These are phyloP conservation scores for Netelia fuscicornis DNA, from an alignment of 2,888 invertebrate species.

Conservation along the genomic window DNA sequence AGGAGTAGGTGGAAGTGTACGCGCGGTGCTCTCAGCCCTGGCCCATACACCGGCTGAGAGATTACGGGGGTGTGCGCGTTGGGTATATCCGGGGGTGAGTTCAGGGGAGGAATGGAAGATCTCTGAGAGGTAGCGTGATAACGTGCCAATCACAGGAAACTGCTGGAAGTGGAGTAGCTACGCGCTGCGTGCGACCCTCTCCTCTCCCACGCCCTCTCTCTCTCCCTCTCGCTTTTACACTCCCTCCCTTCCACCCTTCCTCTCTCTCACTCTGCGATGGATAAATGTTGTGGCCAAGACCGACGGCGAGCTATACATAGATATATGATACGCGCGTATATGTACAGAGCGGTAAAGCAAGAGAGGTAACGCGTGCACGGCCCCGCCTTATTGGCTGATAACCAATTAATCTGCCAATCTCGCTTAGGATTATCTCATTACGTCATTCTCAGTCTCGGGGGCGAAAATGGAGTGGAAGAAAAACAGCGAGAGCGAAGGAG, in stretches of 20 bases:
- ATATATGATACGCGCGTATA: slow-evolving; percentile 16
- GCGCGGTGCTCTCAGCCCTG: slow-evolving; percentile 33
- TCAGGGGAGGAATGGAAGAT: slow-evolving; percentile 37
- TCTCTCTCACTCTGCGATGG: slow-evolving; percentile 35
- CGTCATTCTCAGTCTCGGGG: slow-evolving; percentile 42
- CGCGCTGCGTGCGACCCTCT: slow-evolving; percentile 1
- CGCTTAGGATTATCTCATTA: slow-evolving; percentile 74
- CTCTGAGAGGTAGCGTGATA: slow-evolving; percentile 66
- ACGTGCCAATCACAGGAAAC: slow-evolving; percentile 71
- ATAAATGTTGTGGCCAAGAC: slow-evolving; percentile 63
- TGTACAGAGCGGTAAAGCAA: slow-evolving; percentile 24
- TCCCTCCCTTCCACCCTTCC: too few relatives aligned
- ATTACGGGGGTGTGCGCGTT: slow-evolving; percentile 52
- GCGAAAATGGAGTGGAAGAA: slow-evolving; percentile 21
- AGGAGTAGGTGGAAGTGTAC: slow-evolving; percentile 57
- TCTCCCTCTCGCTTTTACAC: not conserved
- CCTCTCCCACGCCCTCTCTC: slow-evolving; percentile 11
- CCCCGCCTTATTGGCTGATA: slow-evolving; percentile 71
- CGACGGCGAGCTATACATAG: slow-evolving; percentile 33
- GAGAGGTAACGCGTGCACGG: slow-evolving; percentile 45
- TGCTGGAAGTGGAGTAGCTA: slow-evolving; percentile 60
- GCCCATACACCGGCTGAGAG: slow-evolving; percentile 55
- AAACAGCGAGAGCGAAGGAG: slow-evolving; percentile 44
- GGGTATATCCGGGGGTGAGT: slow-evolving; percentile 14
- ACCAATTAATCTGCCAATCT: slow-evolving; percentile 76